Conservation (phyloP, 2,113 vertebrate species). For the Entelurus aequoreus region DNA sequence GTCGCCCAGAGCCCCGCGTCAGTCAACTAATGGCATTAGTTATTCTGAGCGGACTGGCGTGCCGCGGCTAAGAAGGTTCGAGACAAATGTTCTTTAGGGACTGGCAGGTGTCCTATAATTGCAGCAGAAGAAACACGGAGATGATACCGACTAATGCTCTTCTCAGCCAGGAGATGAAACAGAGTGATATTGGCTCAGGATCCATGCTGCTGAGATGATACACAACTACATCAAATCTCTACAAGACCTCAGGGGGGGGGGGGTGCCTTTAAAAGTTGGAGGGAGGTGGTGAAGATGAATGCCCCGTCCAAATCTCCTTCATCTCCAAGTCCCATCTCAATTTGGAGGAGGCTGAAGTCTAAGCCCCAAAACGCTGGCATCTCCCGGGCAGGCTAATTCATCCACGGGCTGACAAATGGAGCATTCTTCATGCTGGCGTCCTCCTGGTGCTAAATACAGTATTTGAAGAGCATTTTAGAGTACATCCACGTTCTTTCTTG, state of each 20-base stretch:
- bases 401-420: conserved; percentile 39
- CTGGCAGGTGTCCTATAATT: not conserved
- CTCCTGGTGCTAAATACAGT: not conserved
- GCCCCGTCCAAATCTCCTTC: conserved; percentile 59
- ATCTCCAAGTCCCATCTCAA: conserved; percentile 70
- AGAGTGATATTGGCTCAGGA: not conserved
- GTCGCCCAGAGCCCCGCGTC: not conserved
- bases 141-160: not conserved
- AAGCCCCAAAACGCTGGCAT: conserved; percentile 36
- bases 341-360: conserved; percentile 56
- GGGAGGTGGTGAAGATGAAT: conserved; percentile 57
- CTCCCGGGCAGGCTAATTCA: conserved; percentile 52
- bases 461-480: not conserved
- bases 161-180: not conserved
- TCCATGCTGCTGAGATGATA: not conserved
- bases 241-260: conserved; percentile 25
- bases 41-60: not conserved
- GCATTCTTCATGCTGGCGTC: conserved; percentile 7
- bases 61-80: no score
- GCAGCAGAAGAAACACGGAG: conserved; percentile 8
- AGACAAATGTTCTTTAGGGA: not conserved
- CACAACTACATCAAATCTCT: conserved; percentile 36
- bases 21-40: not conserved
- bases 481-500: no score
- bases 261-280: conserved; percentile 12